A percentile compares a stretch with the other conserved stretches of the same genome.
Evolutionary conservation across 1,140 invertebrate species (phyloP).

Genomic region (Charaxes varanes): DNA sequence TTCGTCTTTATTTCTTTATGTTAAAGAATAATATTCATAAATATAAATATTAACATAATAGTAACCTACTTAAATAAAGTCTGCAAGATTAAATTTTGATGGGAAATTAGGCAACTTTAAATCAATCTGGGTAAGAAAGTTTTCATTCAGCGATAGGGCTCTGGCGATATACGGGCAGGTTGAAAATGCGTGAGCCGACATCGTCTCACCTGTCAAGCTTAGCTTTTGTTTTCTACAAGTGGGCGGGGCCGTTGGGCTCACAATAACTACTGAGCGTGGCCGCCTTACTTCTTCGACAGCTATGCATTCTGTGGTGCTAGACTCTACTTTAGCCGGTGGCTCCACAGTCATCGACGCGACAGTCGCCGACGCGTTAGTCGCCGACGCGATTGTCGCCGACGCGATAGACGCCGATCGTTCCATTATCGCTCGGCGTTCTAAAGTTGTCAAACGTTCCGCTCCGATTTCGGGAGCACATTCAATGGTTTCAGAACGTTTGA

Average conservation of each 20-base stretch:
- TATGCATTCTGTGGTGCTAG: slow-evolving; percentile 6
- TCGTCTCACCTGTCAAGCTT: slow-evolving; percentile 74
- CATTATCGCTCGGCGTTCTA: slow-evolving; percentile 10
- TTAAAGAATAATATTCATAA: not conserved
- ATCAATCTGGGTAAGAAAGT: slow-evolving; percentile 10
- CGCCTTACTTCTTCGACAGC: slow-evolving; percentile 36
- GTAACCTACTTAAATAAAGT: too few species aligned
- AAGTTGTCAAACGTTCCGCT: slow-evolving; percentile 8
- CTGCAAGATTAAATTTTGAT: too few species aligned
- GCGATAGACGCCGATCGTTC: slow-evolving; percentile 13
- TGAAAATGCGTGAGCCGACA: slow-evolving; percentile 69
- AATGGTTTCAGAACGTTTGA: slow-evolving; percentile 22
- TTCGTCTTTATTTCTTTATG: not conserved
- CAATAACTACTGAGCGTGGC: slow-evolving; percentile 40
- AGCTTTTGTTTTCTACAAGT: slow-evolving; percentile 73
- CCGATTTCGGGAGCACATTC: slow-evolving; percentile 11
- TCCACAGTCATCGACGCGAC: slow-evolving; percentile 8
- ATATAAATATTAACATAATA: not conserved
- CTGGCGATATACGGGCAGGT: slow-evolving; percentile 19
- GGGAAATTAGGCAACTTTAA: not conserved
- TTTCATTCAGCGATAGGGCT: slow-evolving; percentile 21
- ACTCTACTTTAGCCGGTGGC: slow-evolving; percentile 8
- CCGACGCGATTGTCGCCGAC: slow-evolving; percentile 7
- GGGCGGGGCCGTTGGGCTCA: slow-evolving; percentile 60
- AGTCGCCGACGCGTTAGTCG: slow-evolving; percentile 9